Percentiles rank a stretch among this genome's conserved stretches.
These are phyloP conservation scores for Sus cebifrons DNA, from an alignment of 2,797 vertebrate genomes.

Conservation along the genomic window DNA sequence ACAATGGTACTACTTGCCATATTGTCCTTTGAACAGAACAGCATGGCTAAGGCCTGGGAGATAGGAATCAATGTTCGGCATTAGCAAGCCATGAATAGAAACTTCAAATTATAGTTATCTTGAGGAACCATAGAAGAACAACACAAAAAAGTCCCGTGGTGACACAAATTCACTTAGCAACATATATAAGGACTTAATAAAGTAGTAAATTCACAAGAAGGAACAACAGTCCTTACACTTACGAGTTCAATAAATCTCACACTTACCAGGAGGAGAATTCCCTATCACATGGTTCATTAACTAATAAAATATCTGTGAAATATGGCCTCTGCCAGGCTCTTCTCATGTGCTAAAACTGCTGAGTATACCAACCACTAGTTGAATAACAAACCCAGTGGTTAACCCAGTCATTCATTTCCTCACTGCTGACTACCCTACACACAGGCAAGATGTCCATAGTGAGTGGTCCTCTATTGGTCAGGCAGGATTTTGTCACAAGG, in stretches of 20 bases:
- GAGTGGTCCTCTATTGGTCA: background rate
- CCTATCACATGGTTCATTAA: background rate
- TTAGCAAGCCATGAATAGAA: background rate
- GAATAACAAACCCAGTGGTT: background rate
- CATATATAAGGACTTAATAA: background rate
- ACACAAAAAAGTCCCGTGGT: background rate
- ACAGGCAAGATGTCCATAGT: background rate
- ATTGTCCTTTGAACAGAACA: too few species aligned
- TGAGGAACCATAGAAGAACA: background rate
- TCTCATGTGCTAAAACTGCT: background rate
- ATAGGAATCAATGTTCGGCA: background rate
- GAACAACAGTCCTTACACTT: background rate
- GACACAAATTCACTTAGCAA: constrained; percentile 15
- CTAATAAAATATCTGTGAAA: background rate
- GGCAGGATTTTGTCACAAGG: background rate
- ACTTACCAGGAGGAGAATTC: background rate
- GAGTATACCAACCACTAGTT: background rate
- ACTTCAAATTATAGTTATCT: background rate
- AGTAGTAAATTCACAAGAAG: background rate
- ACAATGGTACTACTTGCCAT: too few species aligned
- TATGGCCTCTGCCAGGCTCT: background rate
- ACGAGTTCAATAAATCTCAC: background rate
- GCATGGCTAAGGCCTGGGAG: background rate
- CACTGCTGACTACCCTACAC: background rate
- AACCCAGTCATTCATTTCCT: background rate